Evolutionary conservation across 2,113 vertebrate genomes (phyloP).

Genomic region (Crypturellus undulatus): DNA sequence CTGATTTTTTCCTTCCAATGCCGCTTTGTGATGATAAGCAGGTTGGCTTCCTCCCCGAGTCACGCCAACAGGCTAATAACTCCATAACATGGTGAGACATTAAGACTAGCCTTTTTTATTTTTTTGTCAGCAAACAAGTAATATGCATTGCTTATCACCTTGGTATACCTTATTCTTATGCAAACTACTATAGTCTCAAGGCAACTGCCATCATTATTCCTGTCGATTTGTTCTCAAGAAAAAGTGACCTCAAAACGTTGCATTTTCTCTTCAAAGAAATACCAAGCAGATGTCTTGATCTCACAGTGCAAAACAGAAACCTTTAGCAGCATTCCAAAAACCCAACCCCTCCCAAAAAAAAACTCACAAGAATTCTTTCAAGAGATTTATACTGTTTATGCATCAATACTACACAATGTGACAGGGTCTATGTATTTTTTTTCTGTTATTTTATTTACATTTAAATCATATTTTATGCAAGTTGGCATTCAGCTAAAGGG

Average conservation of each 20-base stretch:
- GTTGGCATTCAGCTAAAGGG: conserved; percentile 1
- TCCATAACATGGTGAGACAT: neutral
- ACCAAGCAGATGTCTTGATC: neutral
- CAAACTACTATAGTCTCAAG: neutral
- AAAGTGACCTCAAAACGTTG: neutral
- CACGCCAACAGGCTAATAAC: neutral
- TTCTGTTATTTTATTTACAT: conserved; percentile 14
- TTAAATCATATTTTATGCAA: conserved; percentile 39
- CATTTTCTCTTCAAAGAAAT: neutral
- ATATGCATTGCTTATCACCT: neutral
- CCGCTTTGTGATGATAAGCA: neutral
- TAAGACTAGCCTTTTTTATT: neutral
- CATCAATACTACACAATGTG: neutral
- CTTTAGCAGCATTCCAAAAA: neutral
- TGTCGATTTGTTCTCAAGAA: neutral
- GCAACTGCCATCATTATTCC: neutral
- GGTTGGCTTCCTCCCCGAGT: neutral
- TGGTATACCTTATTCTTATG: neutral
- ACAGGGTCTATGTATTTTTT: neutral
- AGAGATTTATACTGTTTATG: conserved; percentile 24
- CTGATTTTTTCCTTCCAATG: neutral
- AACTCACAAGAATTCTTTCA: neutral
- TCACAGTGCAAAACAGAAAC: neutral
- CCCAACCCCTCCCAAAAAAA: accelerated
- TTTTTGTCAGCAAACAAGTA: neutral